Conservation (phyloP, 1,140 invertebrate species). For the Drosophila albomicans region DNA sequence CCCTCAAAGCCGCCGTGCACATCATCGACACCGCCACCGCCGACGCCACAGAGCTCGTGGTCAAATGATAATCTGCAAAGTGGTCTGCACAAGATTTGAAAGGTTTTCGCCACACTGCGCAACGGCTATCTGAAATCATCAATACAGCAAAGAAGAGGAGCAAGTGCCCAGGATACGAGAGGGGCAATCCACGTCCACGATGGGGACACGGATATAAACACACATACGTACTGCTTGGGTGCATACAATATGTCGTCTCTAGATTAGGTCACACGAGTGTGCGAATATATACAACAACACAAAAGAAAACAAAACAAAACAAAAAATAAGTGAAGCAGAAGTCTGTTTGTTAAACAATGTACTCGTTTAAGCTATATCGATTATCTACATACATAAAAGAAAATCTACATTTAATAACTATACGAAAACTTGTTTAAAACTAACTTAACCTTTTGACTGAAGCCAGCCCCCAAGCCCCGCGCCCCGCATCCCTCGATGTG, state of each 20-base stretch:
- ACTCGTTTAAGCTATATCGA: conserved; percentile 78
- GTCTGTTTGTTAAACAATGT: conserved; percentile 82
- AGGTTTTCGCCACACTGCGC: conserved; percentile 27
- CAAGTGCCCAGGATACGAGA: not conserved
- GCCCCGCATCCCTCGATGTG: not conserved
- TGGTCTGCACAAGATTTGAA: conserved; percentile 71
- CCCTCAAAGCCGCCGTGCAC: conserved; percentile 58
- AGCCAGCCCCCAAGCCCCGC: conserved; percentile 13
- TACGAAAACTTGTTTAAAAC: conserved; percentile 50
- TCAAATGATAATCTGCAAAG: conserved; percentile 70
- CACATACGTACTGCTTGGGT: conserved; percentile 22
- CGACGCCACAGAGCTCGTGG: conserved; percentile 65
- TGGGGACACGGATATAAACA: conserved; percentile 20
- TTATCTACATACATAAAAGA: conserved; percentile 75
- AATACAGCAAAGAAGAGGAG: not conserved
- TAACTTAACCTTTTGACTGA: conserved; percentile 48
- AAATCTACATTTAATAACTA: conserved; percentile 45
- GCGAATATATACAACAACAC: conserved; percentile 24
- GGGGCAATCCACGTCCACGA: not conserved
- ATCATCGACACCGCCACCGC: conserved; percentile 57
- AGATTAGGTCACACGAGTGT: conserved; percentile 59
- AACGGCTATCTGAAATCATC: conserved; percentile 23
- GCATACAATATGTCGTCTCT: conserved; percentile 62
- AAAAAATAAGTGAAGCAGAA: conserved; percentile 59
- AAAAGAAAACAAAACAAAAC: conserved; percentile 12